Evolutionary conservation across 2,888 invertebrate species (phyloP).

Genomic region (Drosophila aldrichi): DNA sequence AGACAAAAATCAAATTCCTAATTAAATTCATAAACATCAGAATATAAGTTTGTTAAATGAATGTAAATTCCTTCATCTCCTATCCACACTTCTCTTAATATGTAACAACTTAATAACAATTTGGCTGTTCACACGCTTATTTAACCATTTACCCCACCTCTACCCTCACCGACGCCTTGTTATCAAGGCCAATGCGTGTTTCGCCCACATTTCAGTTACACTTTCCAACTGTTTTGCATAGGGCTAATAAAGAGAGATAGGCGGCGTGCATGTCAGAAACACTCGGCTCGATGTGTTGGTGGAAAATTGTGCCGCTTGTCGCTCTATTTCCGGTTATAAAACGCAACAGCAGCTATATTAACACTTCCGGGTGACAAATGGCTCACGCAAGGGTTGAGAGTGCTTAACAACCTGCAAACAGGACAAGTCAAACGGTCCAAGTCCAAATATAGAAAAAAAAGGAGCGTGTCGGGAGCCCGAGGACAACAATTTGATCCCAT

Average conservation of each 20-base stretch:
- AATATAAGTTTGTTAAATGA: neutral
- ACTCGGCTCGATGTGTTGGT: conserved; percentile 32
- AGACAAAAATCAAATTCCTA: too few relatives aligned
- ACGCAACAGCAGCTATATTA: conserved; percentile 41
- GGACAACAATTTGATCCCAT: conserved; percentile 63
- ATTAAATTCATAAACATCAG: too few relatives aligned
- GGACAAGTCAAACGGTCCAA: conserved; percentile 76
- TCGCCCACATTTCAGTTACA: conserved; percentile 53
- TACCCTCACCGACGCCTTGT: neutral
- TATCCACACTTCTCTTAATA: neutral
- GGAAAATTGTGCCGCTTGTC: conserved; percentile 58
- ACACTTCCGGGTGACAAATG: conserved; percentile 75
- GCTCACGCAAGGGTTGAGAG: conserved; percentile 63
- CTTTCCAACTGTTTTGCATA: conserved; percentile 69
- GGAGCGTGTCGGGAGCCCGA: conserved; percentile 65
- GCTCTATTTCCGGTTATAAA: conserved; percentile 77
- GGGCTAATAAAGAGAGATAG: conserved; percentile 70
- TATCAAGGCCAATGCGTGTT: conserved; percentile 40
- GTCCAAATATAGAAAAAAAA: conserved; percentile 17
- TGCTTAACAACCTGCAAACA: conserved; percentile 72
- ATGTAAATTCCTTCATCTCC: neutral
- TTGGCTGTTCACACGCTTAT: conserved; percentile 2
- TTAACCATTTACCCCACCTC: neutral
- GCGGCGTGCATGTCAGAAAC: conserved; percentile 25
- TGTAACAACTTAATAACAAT: neutral